Base-by-base conservation (phyloP, 2,797 vertebrate species). In the Graptemys geographica region DNA sequence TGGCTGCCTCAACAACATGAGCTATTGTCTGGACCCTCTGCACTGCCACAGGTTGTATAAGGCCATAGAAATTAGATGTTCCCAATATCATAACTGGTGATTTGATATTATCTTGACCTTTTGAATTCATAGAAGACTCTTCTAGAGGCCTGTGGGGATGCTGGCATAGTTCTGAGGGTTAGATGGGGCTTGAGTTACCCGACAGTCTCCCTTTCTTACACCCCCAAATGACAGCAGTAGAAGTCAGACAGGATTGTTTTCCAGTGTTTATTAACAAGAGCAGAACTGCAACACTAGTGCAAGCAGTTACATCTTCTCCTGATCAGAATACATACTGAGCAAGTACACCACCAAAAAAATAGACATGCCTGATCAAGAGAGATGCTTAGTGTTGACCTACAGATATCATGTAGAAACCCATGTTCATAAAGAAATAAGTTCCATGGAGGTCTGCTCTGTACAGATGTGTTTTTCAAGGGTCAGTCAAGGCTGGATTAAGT, bases 251-350 rank as follows among this genome's bases (percentile, higher is more conserved):
- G 8, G 19, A 87, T 82, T 69, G 25, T 11, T 69, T 92, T 89
- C 1, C 8, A 8, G 7, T 25, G 37, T 97, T 97, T 97, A 96
- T 96, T 97, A 96, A 89, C 80, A 94, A 97, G 93, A 94, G 15
- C 55, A 81, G 18, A 62, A n/a, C 27, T 95, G 90, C 78, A 82
- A 87, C 28, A 94, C 12, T 86, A 84, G 86, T 79, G 92, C 82
- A 33, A 87, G 59, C 81, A 91, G 84, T 44, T 78, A 89, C 15
- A 47, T 51, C 62, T 19, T 79, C 94, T 96, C 92, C 84, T 84
- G 84, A 95, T 84, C 25, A 44, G 11, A 28, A 11, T 74, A 18
- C 72, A 41, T 25, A 27, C 25, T 23, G 21, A 44, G 12, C 37
- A 76, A 76, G 11, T 27, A 47, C 41, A 37, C 21, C 5, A 8